Percentiles rank a stretch among this genome's conserved stretches.
These are phyloP conservation scores for Tiaroga cobitis DNA, from an alignment of 2,797 vertebrate genomes.

Conservation along the genomic window DNA sequence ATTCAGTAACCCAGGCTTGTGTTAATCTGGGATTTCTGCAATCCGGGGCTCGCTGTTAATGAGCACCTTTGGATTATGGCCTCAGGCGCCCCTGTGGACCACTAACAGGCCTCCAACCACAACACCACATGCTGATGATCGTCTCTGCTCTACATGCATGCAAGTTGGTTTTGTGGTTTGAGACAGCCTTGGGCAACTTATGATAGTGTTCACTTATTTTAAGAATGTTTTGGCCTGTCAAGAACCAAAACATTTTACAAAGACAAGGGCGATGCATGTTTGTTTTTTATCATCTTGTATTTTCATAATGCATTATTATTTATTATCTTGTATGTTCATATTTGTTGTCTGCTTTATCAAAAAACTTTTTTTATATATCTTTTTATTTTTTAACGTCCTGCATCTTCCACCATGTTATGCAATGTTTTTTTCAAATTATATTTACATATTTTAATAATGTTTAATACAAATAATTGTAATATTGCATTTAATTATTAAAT, in stretches of 20 bases:
- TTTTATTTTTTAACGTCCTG: not conserved
- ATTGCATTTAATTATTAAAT: not conserved
- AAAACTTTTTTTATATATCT: not conserved
- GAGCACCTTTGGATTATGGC: slow-evolving; percentile 57
- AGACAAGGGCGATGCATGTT: not conserved
- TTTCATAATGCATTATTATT: not conserved
- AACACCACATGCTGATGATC: slow-evolving; percentile 48
- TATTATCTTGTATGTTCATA: not conserved
- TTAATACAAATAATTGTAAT: not conserved
- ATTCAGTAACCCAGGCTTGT: slow-evolving; percentile 50
- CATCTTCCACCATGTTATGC: not conserved
- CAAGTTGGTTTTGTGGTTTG: slow-evolving; percentile 15
- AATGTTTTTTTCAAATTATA: not conserved
- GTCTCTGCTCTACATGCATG: slow-evolving; percentile 1
- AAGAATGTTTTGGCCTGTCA: slow-evolving; percentile 2
- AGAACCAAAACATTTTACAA: not conserved
- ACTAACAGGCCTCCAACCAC: slow-evolving; percentile 54
- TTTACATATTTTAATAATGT: not conserved
- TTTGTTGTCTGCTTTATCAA: not conserved
- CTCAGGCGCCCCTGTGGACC: slow-evolving; percentile 44
- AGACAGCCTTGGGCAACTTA: not conserved
- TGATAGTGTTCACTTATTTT: not conserved
- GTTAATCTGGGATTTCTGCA: slow-evolving; percentile 62
- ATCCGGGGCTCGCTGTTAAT: slow-evolving; percentile 55
- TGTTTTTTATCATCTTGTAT: not conserved